Base-by-base conservation (phyloP, 2,888 invertebrate genomes). In the Drosophila niveifrons region DNA sequence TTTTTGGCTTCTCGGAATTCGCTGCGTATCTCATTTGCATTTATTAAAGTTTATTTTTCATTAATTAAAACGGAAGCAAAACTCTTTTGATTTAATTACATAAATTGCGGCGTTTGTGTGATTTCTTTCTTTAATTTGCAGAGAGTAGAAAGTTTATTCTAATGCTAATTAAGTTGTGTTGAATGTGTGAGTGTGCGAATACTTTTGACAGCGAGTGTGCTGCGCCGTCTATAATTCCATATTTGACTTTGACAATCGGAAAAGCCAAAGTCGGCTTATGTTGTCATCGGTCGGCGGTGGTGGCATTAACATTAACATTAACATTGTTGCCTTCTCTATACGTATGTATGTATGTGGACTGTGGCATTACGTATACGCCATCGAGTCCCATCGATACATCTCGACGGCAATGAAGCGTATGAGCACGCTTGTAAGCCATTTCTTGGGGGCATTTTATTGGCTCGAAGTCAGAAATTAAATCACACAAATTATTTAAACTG, bases 401-500 rank as follows among this genome's bases (percentile, higher is more conserved):
- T 63, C 57, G 39, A 48, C 46, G 28, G 62, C 58, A 74, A 82
- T 81, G 66, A 82, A 75, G 63, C 81, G 73, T 81, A 81, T 75
- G 78, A 80, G 75, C 81, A 85, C 83, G 70, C 80, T 62, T 72
- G 62, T 67, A 17, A 59, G 66, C 64, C 9, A 6, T 44, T 29
- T 58, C 29, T 48, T 62, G 41, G 44, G 57, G 71, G 47, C 75
- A 61, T 76, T 85, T 84, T 85, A 85, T 85, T 83, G 83, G 78
- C 78, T 75, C 72, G 34, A 36, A 74, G 74, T 66, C 73, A 80
- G 80, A 85, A 83, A 84, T 84, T 85, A 84, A 83, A 84, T 84
- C 75, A 75, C 83, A 85, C 83, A 85, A 85, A 84, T 84, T 84
- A 84, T 84, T 84, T 83, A 83, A 85, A 83, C 74, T 69, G 79